Percentiles rank a stretch among this genome's conserved stretches.
These are phyloP conservation scores for Entomyzon cyanotis DNA, from an alignment of 2,113 vertebrate genomes.

Conservation along the genomic window DNA sequence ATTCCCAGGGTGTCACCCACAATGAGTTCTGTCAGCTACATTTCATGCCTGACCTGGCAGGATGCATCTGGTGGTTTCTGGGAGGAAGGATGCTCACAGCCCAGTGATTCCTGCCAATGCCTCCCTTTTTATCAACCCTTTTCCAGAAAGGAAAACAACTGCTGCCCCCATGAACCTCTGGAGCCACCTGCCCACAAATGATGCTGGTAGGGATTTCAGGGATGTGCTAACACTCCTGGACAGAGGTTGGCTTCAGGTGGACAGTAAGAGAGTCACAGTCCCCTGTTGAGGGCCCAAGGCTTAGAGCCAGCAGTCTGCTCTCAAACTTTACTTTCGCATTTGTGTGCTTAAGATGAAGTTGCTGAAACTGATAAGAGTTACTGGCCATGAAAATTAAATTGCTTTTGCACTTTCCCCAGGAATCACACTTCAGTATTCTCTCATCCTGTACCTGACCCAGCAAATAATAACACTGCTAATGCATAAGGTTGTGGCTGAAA, in stretches of 20 bases:
- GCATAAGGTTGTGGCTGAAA: not conserved
- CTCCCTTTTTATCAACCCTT: not conserved
- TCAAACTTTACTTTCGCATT: not conserved
- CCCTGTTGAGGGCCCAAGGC: not conserved
- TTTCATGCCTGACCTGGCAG: slow-evolving; percentile 40
- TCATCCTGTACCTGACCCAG: not conserved
- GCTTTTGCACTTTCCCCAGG: not conserved
- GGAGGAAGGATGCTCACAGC: slow-evolving; percentile 43
- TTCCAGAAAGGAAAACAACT: not conserved
- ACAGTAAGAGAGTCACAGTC: fast-evolving
- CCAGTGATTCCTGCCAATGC: not conserved
- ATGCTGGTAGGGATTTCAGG: not conserved
- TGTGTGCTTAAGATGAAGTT: not conserved
- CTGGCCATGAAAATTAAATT: not conserved
- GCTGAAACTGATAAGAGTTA: not conserved
- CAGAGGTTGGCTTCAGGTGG: not conserved
- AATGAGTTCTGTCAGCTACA: slow-evolving; percentile 23
- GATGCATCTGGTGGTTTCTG: slow-evolving; percentile 44
- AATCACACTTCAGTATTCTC: not conserved
- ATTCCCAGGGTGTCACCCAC: slow-evolving; percentile 2
- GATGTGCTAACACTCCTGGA: not conserved
- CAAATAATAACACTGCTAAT: not conserved
- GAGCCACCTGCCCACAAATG: not conserved
- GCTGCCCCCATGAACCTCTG: not conserved
- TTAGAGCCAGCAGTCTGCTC: not conserved